Evolutionary conservation across 2,888 invertebrate genomes (phyloP), one percentile per base, ranked within the genome.

Genomic region (Aphidoletes aphidimyza): DNA sequence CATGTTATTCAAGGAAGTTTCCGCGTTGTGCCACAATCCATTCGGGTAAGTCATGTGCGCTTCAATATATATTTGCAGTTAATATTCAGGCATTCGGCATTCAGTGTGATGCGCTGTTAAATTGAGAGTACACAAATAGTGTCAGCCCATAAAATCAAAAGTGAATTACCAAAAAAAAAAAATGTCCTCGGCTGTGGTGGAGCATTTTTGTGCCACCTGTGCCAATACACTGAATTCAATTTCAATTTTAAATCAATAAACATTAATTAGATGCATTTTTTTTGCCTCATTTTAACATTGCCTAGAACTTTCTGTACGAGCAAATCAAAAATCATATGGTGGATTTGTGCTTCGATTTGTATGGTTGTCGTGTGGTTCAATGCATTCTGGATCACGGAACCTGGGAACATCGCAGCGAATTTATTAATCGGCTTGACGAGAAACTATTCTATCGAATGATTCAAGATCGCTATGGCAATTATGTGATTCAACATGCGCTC

Each of bases 301-400:
- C 3, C 19, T 14, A 69, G 81, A 22, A 37, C 0, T 37, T n/a
- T 1, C 19, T 81, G 19, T 37, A 37, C 36, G 22, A 37, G 1
- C 37, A 37, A 19, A 9, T 37, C 0, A 37, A n/a, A 26, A 0
- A 6, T 26, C 26, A 22, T 17, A 22, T 69, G 14, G 26, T 30
- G 1, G 30, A 30, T 9, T 14, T 69, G 69, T 81, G 81, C n/a
- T n/a, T 19, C 1, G n/a, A 81, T 81, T 22, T 37, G n/a, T 81
- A 81, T 22, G 37, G 81, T n/a, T 81, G 81, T 11, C 81, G 81
- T 37, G 37, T 81, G 8, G n/a, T 81, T 81, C 81, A 81, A 37
- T 36, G 81, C n/a, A 37, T 81, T 37, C 22, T 81, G 37, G 26
- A 19, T 19, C 2, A n/a, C 0, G 81, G 81, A 11, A 37, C 81